Percentiles rank a stretch among this genome's conserved stretches.
phyloP scores from a whole-genome alignment of 2,113 vertebrate species.

The Crotophaga sulcirostris region DNA sequence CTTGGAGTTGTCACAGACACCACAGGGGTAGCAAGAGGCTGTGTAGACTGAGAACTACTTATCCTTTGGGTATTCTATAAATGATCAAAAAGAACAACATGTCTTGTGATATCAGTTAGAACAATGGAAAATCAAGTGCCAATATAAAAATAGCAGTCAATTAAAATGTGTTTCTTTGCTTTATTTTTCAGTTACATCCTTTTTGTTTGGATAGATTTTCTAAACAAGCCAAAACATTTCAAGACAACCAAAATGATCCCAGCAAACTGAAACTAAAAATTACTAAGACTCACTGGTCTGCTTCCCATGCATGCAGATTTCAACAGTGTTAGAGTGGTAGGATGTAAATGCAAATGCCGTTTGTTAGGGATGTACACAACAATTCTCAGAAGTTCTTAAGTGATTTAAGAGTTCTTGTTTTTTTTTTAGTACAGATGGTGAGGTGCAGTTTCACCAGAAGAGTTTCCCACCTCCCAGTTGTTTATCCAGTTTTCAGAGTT shows the following conservation, averaged over 20 bases:
- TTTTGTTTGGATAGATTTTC: not conserved
- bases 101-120: not conserved
- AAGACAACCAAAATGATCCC: not conserved
- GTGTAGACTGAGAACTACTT: conserved; percentile 90
- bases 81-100: conserved; percentile 1
- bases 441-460: not conserved
- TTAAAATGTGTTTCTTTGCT: not conserved
- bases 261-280: not conserved
- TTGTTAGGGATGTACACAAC: not conserved
- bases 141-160: not conserved
- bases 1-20: conserved; percentile 98
- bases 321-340: not conserved
- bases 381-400: conserved; percentile 55
- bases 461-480: conserved; percentile 38
- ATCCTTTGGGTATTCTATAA: conserved; percentile 93
- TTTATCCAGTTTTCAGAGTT: conserved; percentile 3
- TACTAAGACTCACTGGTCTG: not conserved
- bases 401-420: not conserved
- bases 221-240: not conserved
- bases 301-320: not conserved
- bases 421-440: not conserved
- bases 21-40: conserved; percentile 92
- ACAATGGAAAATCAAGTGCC: not conserved
- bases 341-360: not conserved
- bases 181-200: not conserved